Conservation (phyloP, 2,888 invertebrate species). For the Tachina grossa region DNA sequence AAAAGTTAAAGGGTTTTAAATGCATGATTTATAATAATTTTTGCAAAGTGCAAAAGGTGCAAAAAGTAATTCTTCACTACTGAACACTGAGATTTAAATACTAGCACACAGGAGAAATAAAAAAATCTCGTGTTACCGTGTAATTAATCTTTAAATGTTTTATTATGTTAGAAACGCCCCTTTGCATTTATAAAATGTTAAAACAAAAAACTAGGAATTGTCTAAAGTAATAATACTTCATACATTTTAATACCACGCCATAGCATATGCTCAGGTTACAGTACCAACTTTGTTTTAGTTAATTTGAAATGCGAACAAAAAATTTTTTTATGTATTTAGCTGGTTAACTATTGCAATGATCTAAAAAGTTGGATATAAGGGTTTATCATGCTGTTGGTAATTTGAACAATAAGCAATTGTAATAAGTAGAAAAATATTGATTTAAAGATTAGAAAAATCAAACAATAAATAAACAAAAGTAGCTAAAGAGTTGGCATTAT, state of each 20-base stretch:
- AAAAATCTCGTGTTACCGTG: slow-evolving; percentile 65
- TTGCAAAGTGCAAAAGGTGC: slow-evolving; percentile 22
- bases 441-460: too few relatives aligned
- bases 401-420: too few relatives aligned
- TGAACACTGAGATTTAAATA: slow-evolving; percentile 55
- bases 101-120: slow-evolving; percentile 39
- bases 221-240: background rate
- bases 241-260: background rate
- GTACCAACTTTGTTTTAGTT: slow-evolving; percentile 29
- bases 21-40: slow-evolving; percentile 64
- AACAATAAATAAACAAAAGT: too few relatives aligned
- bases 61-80: background rate
- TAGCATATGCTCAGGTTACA: background rate
- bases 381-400: too few relatives aligned
- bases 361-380: too few relatives aligned
- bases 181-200: slow-evolving; percentile 33
- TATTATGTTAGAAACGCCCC: slow-evolving; percentile 68
- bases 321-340: slow-evolving; percentile 22
- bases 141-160: slow-evolving; percentile 71
- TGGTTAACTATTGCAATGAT: slow-evolving; percentile 42
- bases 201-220: slow-evolving; percentile 16
- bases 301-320: slow-evolving; percentile 61
- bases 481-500: too few relatives aligned
- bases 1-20: slow-evolving; percentile 68
- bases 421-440: too few relatives aligned